Evolutionary conservation across 2,888 invertebrate species (phyloP).

Genomic region (Hyposoter dolosus): DNA sequence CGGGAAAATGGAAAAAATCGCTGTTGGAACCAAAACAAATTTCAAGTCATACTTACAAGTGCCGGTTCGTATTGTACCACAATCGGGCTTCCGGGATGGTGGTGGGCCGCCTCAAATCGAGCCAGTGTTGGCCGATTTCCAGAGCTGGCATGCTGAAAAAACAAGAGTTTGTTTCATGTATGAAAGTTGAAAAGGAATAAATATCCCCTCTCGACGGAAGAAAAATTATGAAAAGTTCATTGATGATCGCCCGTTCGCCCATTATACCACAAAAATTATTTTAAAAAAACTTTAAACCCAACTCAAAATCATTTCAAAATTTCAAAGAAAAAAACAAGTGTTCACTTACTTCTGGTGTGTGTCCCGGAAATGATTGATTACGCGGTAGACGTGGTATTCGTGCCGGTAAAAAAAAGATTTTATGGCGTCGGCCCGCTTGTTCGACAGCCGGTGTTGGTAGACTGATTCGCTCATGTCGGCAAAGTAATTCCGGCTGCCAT

Average conservation of each 20-base stretch:
- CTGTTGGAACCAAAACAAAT: neutral
- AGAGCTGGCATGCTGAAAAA: conserved; percentile 7
- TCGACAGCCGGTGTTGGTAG: neutral
- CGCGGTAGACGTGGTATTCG: neutral
- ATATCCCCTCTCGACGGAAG: conserved; percentile 12
- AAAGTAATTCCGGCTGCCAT: neutral
- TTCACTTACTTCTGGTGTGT: neutral
- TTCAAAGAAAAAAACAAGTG: conserved; percentile 5
- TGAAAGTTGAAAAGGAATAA: conserved; percentile 12
- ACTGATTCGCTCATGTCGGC: neutral
- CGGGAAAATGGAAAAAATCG: neutral
- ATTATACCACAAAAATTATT: conserved; percentile 9
- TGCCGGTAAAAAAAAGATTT: neutral
- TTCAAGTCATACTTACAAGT: conserved; percentile 12
- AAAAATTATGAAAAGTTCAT: conserved; percentile 12
- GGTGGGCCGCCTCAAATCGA: neutral
- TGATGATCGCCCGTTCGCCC: conserved; percentile 5
- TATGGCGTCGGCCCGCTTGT: neutral
- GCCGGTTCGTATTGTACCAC: neutral
- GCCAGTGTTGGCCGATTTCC: neutral
- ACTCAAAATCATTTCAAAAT: conserved; percentile 9
- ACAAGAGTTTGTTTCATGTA: conserved; percentile 7
- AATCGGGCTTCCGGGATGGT: neutral
- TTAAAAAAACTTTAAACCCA: conserved; percentile 6
- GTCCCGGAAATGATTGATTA: neutral